phyloP scores from a whole-genome alignment of 2,888 invertebrate genomes.

The Hyppa rectilinea region DNA sequence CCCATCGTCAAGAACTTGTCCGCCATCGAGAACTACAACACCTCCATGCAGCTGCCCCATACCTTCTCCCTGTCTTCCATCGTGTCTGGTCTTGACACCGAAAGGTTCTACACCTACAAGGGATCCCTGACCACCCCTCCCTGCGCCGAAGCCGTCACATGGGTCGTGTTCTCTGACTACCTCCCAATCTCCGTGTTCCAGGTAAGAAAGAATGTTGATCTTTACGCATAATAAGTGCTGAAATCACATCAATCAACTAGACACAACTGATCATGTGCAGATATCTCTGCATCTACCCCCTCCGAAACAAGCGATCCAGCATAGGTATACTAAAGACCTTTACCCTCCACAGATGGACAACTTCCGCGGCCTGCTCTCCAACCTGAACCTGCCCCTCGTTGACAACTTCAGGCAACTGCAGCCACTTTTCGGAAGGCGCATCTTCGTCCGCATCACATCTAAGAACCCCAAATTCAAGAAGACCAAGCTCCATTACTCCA shows the following conservation, averaged over 20 bases:
- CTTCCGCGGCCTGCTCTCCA: conserved; percentile 92
- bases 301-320: too few species aligned
- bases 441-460: conserved; percentile 92
- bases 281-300: neutral
- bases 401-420: conserved; percentile 93
- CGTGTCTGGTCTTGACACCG: conserved; percentile 91
- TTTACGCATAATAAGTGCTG: neutral
- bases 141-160: conserved; percentile 95
- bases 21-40: conserved; percentile 91
- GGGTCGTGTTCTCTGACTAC: conserved; percentile 94
- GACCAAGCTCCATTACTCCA: conserved; percentile 90
- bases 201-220: conserved; percentile 81
- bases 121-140: conserved; percentile 96
- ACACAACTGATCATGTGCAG: neutral
- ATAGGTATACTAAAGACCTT: neutral
- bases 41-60: conserved; percentile 91
- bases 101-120: conserved; percentile 94
- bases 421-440: conserved; percentile 92
- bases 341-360: conserved; percentile 89
- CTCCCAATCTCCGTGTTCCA: conserved; percentile 93
- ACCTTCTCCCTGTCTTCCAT: conserved; percentile 92
- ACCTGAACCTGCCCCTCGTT: conserved; percentile 91
- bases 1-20: conserved; percentile 91
- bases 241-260: neutral
- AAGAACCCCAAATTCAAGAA: conserved; percentile 91